A percentile compares a stretch with the other conserved stretches of the same genome.
These are phyloP conservation scores for Papilio demoleus DNA, from an alignment of 2,888 invertebrate genomes.

Conservation along the genomic window DNA sequence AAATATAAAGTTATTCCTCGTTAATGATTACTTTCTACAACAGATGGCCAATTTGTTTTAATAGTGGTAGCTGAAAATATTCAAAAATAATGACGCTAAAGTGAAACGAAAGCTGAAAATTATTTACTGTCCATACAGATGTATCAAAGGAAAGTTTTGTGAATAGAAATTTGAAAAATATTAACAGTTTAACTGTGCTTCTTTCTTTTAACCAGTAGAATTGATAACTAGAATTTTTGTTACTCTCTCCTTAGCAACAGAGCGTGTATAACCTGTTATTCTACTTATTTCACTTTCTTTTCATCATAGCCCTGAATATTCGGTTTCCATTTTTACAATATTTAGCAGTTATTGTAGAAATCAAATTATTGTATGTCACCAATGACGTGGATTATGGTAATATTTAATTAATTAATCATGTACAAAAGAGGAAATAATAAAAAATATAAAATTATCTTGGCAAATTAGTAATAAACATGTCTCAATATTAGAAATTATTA, in stretches of 20 bases:
- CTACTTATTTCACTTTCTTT: conserved; percentile 14
- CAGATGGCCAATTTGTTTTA: neutral
- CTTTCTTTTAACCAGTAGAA: neutral
- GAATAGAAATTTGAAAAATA: neutral
- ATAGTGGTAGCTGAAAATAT: neutral
- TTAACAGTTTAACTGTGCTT: too few species aligned
- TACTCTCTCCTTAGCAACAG: conserved; percentile 9
- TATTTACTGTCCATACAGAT: neutral
- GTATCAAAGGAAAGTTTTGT: neutral
- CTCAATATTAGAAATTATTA: too few species aligned
- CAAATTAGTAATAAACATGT: too few species aligned
- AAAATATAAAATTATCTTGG: too few species aligned
- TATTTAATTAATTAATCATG: too few species aligned
- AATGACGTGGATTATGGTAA: too few species aligned
- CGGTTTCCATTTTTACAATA: conserved; percentile 28
- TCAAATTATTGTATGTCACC: too few species aligned
- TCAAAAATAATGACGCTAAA: neutral
- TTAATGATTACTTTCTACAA: neutral
- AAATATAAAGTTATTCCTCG: neutral
- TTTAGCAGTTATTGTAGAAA: neutral
- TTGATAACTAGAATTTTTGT: conserved; percentile 10
- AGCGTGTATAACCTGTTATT: conserved; percentile 13
- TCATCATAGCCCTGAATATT: conserved; percentile 9
- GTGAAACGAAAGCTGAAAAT: neutral
- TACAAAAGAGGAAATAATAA: too few species aligned